Evolutionary conservation across 2,797 vertebrate genomes (phyloP).

Genomic region (Halcyon leucocephala): DNA sequence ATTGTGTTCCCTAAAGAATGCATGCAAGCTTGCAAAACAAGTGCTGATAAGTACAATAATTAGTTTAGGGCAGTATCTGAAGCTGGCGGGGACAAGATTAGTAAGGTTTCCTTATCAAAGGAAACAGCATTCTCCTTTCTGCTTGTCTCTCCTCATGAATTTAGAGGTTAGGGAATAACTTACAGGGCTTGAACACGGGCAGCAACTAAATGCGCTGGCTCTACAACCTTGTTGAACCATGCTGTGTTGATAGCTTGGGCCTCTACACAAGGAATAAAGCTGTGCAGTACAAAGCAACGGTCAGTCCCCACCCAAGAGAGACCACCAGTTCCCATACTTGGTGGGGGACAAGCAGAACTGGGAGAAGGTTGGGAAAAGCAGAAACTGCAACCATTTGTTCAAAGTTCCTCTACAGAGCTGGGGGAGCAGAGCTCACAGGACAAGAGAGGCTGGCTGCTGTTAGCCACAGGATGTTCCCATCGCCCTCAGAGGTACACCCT

Average conservation of each 20-base stretch:
- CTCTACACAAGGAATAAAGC: background rate
- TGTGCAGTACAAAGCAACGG: background rate
- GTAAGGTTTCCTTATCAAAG: background rate
- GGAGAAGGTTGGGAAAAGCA: background rate
- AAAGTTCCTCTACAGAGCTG: rapidly evolving
- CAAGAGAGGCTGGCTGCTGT: background rate
- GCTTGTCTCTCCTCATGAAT: background rate
- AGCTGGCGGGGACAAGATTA: too few relatives aligned
- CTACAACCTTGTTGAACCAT: background rate
- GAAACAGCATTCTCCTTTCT: background rate
- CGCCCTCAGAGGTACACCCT: rapidly evolving
- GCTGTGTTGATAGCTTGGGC: background rate
- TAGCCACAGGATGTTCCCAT: background rate
- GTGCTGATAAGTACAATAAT: too few relatives aligned
- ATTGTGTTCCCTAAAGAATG: too few relatives aligned
- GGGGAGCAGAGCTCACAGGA: background rate
- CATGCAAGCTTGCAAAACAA: too few relatives aligned
- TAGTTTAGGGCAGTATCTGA: too few relatives aligned
- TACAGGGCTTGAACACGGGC: background rate
- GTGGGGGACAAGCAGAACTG: background rate
- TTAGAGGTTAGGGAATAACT: background rate
- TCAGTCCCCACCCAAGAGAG: background rate
- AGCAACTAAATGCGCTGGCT: background rate
- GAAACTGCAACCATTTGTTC: background rate
- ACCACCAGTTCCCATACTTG: background rate